Conservation (phyloP, 2,113 vertebrate species). For the Dicerorhinus sumatrensis region DNA sequence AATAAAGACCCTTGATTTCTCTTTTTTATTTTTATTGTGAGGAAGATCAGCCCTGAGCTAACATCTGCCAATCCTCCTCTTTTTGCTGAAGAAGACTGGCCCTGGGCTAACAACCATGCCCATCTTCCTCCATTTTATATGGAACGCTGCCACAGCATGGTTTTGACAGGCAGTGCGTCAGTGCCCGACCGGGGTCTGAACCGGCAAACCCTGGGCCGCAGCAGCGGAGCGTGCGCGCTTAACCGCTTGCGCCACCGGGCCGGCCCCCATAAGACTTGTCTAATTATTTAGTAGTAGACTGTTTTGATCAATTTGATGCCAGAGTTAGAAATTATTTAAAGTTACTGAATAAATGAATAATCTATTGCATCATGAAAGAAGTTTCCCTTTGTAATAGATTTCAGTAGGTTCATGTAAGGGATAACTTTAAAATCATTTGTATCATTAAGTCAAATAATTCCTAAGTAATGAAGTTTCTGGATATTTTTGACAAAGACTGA, state of each 20-base stretch:
- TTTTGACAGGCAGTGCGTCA: no score
- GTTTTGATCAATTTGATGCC: neutral
- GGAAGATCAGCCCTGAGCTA: no score
- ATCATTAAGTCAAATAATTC: neutral
- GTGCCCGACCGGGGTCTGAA: no score
- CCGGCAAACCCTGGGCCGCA: no score
- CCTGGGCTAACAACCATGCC: no score
- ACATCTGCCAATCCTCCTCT: no score
- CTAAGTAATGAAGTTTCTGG: neutral
- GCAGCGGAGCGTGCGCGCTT: no score
- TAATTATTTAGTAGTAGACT: constrained; percentile 7
- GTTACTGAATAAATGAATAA: neutral
- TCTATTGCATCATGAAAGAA: neutral
- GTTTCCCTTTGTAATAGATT: neutral
- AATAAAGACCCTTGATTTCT: neutral
- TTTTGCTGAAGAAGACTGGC: no score
- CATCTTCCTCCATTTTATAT: no score
- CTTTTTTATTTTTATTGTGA: neutral
- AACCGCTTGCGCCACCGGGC: no score
- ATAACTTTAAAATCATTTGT: neutral
- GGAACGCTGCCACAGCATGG: no score
- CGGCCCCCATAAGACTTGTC: no score
- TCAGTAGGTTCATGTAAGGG: neutral
- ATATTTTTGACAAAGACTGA: neutral
- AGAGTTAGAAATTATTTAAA: constrained; percentile 14